Evolutionary conservation across 1,140 invertebrate species (phyloP), one percentile per base, ranked within the genome.

Genomic region (Orussus abietinus): DNA sequence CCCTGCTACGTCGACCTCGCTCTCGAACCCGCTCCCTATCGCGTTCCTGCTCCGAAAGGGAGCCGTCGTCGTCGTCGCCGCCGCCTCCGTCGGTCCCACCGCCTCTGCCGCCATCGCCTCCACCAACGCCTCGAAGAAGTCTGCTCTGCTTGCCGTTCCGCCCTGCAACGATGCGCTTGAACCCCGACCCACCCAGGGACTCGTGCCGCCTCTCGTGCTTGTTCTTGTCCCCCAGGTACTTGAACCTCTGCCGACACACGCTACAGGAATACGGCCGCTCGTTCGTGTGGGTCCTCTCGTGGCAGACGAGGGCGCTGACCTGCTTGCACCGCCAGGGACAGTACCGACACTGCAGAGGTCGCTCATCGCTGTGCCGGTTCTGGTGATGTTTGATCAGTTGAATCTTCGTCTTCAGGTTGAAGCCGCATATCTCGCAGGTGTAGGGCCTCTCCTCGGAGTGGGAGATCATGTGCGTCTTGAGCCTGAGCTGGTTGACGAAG

Each of bases 251-350:
- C 21, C 89, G 85, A 64, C 96, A 99, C 47, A 98, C 93, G 62
- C 96, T 94, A 71, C 96, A 99, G 25, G 90, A 86, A 69, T 96
- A 99, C 1, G 96, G 96, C 37, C 96, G 75, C 71, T 98, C 96
- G 67, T 98, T 93, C 4, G 96, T 98, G 62, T 98, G 96, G 1
- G 95, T 98, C 44, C 95, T 76, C 65, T 97, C 94, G 73, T 98
- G 95, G 44, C 69, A 74, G 7, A 74, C 69, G 1, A 74, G 53
- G 0, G 69, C 71, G 21, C 69, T 72, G 2, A 74, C 68, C 55
- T 74, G 71, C 22, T 74, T 74, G 31, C 69, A 74, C 15, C 67
- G 55, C 68, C 69, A 72, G 1, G 62, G 47, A 50, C 71, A 74
- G 32, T 62, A 63, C 17, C 55, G 53, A 42, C 70, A 74, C 17